Evolutionary conservation across 2,113 vertebrate species (phyloP).

Genomic region (Lycocorax pyrrhopterus): DNA sequence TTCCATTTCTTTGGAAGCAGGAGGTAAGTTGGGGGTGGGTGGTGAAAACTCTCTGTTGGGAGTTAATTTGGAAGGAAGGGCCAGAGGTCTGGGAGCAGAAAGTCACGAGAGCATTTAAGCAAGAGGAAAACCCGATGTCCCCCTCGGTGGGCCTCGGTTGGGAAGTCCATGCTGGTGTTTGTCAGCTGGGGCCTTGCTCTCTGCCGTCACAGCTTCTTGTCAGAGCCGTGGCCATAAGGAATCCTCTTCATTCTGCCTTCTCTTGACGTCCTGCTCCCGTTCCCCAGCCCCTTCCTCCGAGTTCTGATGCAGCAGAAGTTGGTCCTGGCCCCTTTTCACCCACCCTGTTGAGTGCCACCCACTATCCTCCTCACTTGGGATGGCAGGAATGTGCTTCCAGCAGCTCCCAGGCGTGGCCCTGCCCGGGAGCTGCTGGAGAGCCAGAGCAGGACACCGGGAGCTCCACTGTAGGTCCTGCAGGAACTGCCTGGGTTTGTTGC

Average conservation of each 20-base stretch:
- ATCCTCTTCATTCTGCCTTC: background rate
- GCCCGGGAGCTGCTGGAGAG: background rate
- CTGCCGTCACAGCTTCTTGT: background rate
- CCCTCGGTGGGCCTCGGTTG: background rate
- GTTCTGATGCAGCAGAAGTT: slow-evolving; percentile 60
- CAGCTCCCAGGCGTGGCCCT: background rate
- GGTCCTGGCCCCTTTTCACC: slow-evolving; percentile 7
- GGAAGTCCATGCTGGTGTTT: background rate
- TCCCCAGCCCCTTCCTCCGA: background rate
- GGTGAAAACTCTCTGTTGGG: background rate
- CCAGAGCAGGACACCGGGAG: background rate
- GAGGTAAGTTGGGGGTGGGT: slow-evolving; percentile 53
- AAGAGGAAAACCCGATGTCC: background rate
- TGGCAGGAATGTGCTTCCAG: background rate
- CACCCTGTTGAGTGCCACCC: background rate
- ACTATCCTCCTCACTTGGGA: background rate
- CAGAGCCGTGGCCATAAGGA: background rate
- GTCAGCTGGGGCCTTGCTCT: background rate
- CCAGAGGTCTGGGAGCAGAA: background rate
- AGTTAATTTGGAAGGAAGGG: background rate
- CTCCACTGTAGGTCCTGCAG: background rate
- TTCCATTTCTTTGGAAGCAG: background rate
- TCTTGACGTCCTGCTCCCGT: background rate
- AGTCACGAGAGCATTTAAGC: background rate
- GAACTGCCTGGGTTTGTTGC: background rate